Conservation (phyloP, 1,140 invertebrate genomes). For the Ditylenchus dipsaci region DNA sequence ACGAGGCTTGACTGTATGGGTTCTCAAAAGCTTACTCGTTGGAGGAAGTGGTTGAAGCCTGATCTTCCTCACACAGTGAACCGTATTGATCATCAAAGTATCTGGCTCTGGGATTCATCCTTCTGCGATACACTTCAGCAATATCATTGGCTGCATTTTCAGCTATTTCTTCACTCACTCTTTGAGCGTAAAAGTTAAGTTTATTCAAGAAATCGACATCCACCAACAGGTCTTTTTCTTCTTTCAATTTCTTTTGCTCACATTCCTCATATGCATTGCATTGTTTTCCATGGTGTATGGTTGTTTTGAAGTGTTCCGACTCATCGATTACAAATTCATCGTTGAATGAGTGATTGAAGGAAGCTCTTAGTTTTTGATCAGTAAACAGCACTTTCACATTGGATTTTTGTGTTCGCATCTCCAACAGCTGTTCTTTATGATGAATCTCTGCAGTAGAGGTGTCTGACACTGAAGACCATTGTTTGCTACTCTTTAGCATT, state of each 20-base stretch:
- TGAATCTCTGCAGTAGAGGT: neutral
- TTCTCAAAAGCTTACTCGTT: neutral
- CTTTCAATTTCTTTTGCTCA: neutral
- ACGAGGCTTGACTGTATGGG: neutral
- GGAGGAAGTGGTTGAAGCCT: conserved; percentile 6
- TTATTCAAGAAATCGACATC: conserved; percentile 27
- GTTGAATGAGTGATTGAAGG: neutral
- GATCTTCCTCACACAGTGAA: conserved; percentile 7
- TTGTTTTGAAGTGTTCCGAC: neutral
- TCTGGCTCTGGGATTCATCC: conserved; percentile 29
- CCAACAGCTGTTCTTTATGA: neutral
- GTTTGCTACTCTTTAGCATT: neutral
- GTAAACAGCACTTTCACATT: conserved; percentile 20
- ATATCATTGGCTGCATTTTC: conserved; percentile 40
- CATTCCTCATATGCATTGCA: neutral
- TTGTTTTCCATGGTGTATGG: neutral
- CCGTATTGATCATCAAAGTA: conserved; percentile 45
- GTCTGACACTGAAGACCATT: neutral
- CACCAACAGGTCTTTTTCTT: neutral
- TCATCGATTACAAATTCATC: conserved; percentile 8
- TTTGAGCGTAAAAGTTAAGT: conserved; percentile 33
- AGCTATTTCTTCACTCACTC: conserved; percentile 42
- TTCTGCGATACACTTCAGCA: conserved; percentile 17
- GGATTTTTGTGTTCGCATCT: conserved; percentile 5
- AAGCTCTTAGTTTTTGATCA: conserved; percentile 13